Percentiles rank a stretch among this genome's conserved stretches.
Conservation (phyloP, 35 echinoderm and acorn worm genomes). For the Chiridota heheva region DNA sequence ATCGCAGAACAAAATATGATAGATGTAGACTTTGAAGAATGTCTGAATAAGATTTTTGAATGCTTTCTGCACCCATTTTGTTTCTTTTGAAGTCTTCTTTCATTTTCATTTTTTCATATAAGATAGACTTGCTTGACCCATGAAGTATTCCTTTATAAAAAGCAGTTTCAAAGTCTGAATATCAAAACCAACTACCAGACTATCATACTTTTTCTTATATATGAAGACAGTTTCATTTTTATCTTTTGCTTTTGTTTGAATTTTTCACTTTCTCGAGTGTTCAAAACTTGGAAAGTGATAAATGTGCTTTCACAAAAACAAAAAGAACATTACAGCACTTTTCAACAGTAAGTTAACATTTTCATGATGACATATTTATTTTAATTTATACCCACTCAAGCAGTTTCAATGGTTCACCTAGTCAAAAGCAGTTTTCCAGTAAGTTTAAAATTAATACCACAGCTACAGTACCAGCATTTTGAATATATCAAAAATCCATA, state of each 20-base stretch:
- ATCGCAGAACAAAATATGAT: no score
- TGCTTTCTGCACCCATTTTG: no score
- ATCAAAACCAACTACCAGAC: not conserved
- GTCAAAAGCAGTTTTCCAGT: not conserved
- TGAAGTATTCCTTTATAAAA: not conserved
- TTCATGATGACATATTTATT: not conserved
- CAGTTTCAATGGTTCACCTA: not conserved
- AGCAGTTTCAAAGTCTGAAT: not conserved
- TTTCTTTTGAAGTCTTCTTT: not conserved
- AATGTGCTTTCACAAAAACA: not conserved
- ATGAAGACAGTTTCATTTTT: not conserved
- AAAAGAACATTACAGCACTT: not conserved
- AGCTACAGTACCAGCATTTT: slow-evolving; percentile 8
- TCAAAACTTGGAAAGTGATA: not conserved
- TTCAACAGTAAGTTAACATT: not conserved
- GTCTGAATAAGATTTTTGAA: no score
- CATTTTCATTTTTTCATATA: not conserved
- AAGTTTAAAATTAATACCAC: not conserved
- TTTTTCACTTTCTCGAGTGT: not conserved
- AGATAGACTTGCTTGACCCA: not conserved
- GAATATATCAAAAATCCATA: no score
- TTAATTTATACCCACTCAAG: not conserved
- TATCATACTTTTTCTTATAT: no score
- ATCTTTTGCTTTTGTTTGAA: not conserved
- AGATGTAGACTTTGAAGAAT: no score